A percentile compares a stretch with the other conserved stretches of the same genome.
These are phyloP conservation scores for Rotaria sp. DNA, from an alignment of 2,888 invertebrate genomes.

Conservation along the genomic window DNA sequence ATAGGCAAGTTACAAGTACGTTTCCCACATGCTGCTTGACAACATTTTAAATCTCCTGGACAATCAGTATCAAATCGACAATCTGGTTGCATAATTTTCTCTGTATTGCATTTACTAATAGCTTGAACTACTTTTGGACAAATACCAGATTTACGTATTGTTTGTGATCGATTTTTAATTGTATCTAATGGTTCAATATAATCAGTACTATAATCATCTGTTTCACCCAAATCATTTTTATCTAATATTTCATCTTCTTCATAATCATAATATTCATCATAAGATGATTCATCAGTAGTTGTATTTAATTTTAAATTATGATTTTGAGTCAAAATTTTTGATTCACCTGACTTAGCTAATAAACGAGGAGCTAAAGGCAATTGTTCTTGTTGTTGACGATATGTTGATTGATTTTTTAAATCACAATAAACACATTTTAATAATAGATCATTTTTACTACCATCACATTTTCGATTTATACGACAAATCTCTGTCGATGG, in stretches of 20 bases:
- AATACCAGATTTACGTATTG: not conserved
- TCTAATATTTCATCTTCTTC: not conserved
- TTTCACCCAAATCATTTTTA: not conserved
- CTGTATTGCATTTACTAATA: not conserved
- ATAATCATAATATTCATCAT: slow-evolving; percentile 12
- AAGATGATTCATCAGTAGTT: not conserved
- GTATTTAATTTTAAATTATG: not conserved
- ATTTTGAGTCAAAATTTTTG: not conserved
- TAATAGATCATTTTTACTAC: not conserved
- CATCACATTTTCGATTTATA: not conserved
- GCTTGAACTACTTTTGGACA: slow-evolving; percentile 6
- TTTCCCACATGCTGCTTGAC: not conserved
- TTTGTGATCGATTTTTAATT: not conserved
- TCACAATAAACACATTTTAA: not conserved
- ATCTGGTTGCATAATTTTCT: not conserved
- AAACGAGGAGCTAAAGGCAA: not conserved
- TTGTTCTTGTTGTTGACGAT: not conserved
- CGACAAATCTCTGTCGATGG: not conserved
- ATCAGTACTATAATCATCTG: not conserved
- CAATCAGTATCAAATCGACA: slow-evolving; percentile 27
- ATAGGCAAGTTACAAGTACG: not conserved
- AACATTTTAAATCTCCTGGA: not conserved
- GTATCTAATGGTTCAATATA: not conserved
- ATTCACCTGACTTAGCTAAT: not conserved
- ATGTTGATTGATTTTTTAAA: not conserved